Evolutionary conservation across 2,888 invertebrate genomes (phyloP).

Genomic region (Macrosoma leucophasiata): DNA sequence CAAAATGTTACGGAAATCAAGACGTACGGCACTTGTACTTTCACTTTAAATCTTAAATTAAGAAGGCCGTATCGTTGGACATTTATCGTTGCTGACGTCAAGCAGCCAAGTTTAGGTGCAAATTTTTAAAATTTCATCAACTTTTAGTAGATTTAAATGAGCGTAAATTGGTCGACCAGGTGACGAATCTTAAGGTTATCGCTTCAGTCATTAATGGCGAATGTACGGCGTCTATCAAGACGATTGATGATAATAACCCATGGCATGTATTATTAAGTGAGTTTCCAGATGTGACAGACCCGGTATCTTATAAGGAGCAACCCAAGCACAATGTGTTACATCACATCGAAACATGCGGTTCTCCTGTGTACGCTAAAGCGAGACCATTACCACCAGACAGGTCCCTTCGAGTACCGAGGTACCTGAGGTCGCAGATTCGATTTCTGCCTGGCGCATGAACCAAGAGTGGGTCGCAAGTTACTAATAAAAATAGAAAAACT

Average conservation of each 20-base stretch:
- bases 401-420: no score
- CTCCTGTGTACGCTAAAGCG: constrained; percentile 10
- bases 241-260: constrained; percentile 1
- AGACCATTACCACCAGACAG: constrained; percentile 13
- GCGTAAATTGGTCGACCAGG: constrained; percentile 9
- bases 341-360: constrained; percentile 15
- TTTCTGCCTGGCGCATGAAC: no score
- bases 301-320: constrained; percentile 8
- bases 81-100: constrained; percentile 11
- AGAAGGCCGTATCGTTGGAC: constrained; percentile 12
- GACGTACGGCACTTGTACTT: constrained; percentile 12
- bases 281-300: constrained; percentile 11
- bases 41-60: constrained; percentile 11
- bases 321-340: constrained; percentile 7
- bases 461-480: no score
- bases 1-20: constrained; percentile 15
- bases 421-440: no score
- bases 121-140: constrained; percentile 15
- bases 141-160: constrained; percentile 12
- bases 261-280: constrained; percentile 3
- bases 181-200: constrained; percentile 7
- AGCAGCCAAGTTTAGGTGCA: constrained; percentile 14
- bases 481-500: no score
- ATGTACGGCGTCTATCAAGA: no score
- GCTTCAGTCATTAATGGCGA: background rate